Percentiles rank a stretch among this genome's conserved stretches.
These are phyloP conservation scores for Syngnathus floridae DNA, from an alignment of 2,113 vertebrate genomes.

Conservation along the genomic window DNA sequence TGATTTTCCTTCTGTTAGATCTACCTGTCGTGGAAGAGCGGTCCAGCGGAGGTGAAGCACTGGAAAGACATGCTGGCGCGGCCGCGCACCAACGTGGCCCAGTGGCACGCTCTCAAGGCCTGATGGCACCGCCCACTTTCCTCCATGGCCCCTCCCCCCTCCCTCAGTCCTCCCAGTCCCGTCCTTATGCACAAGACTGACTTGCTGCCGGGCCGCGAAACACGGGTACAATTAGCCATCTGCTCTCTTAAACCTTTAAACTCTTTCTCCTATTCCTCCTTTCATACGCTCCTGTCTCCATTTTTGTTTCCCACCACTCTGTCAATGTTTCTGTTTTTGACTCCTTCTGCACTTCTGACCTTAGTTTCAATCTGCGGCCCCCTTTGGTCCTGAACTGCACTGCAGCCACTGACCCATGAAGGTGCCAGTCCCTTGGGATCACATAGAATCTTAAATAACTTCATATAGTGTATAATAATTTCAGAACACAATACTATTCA, in stretches of 20 bases:
- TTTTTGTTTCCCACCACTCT: constrained; percentile 33
- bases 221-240: constrained; percentile 80
- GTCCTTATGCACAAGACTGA: constrained; percentile 77
- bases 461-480: constrained; percentile 49
- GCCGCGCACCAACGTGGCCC: constrained; percentile 93
- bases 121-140: constrained; percentile 70
- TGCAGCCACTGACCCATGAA: constrained; percentile 39
- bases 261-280: constrained; percentile 46
- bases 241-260: constrained; percentile 71
- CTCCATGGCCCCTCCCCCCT: constrained; percentile 48
- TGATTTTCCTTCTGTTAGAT: constrained; percentile 70
- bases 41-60: constrained; percentile 94
- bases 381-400: constrained; percentile 44
- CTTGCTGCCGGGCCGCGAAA: constrained; percentile 72
- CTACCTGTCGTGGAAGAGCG: constrained; percentile 99
- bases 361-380: constrained; percentile 31
- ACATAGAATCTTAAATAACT: constrained; percentile 49
- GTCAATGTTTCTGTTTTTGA: constrained; percentile 35
- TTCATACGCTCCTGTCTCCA: constrained; percentile 42
- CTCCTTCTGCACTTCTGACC: constrained; percentile 47
- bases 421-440: constrained; percentile 59
- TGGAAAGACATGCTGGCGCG: constrained; percentile 99
- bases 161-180: constrained; percentile 43
- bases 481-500: constrained; percentile 49
- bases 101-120: constrained; percentile 98